A percentile compares a stretch with the other conserved stretches of the same genome.
Conservation (phyloP, 2,797 vertebrate genomes). For the Propithecus perrieri region DNA sequence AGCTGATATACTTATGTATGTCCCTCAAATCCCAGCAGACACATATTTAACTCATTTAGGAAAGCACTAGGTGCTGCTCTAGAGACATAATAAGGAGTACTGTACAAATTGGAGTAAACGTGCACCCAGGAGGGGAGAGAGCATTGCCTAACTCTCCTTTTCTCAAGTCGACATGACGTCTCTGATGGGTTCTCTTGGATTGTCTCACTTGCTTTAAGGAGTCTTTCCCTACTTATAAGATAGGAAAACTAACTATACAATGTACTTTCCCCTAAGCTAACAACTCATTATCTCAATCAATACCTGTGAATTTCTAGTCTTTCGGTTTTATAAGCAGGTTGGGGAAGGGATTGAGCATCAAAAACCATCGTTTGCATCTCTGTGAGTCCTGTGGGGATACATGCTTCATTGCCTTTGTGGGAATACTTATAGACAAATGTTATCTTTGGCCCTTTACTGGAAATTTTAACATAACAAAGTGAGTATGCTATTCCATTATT, state of each 20-base stretch:
- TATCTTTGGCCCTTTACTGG: not conserved
- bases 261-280: not conserved
- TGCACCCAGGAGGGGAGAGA: not conserved
- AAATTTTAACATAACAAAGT: not conserved
- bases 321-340: not conserved
- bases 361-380: not conserved
- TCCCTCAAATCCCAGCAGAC: not conserved
- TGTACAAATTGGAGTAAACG: not conserved
- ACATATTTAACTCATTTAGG: not conserved
- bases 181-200: not conserved
- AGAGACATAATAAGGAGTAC: not conserved
- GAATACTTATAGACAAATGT: not conserved
- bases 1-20: not conserved
- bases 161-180: not conserved
- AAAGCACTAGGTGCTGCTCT: not conserved
- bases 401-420: not conserved
- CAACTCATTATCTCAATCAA: not conserved
- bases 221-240: not conserved
- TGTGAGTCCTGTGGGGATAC: not conserved
- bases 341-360: not conserved
- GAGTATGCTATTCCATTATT: not conserved
- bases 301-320: not conserved
- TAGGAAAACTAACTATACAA: not conserved
- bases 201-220: not conserved
- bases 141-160: not conserved